Evolutionary conservation across 1,140 invertebrate species (phyloP).

Genomic region (Holotrichia oblita): DNA sequence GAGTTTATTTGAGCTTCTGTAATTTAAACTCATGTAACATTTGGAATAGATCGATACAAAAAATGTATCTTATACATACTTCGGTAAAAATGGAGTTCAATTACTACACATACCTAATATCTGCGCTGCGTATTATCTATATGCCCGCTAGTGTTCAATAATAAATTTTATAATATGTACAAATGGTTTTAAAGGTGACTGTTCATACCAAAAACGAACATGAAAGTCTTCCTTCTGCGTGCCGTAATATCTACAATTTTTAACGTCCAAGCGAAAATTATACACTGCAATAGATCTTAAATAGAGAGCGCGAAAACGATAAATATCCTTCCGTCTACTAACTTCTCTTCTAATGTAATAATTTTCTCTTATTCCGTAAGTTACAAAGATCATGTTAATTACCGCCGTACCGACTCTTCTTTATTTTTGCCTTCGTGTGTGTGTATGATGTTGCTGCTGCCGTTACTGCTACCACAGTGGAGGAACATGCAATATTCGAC

Average conservation of each 20-base stretch:
- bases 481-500: not conserved
- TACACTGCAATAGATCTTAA: not conserved
- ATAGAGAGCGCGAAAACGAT: conserved; percentile 19
- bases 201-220: not conserved
- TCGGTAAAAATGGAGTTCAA: too few relatives aligned
- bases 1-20: too few relatives aligned
- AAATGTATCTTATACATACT: too few relatives aligned
- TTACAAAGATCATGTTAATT: conserved; percentile 13
- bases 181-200: not conserved
- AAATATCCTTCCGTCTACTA: conserved; percentile 12
- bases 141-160: too few relatives aligned
- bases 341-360: conserved; percentile 14
- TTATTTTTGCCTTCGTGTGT: not conserved
- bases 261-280: not conserved
- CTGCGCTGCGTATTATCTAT: too few relatives aligned
- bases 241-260: not conserved
- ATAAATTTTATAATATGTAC: too few relatives aligned
- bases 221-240: not conserved
- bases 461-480: not conserved
- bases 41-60: too few relatives aligned
- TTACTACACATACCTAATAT: too few relatives aligned
- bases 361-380: conserved; percentile 20
- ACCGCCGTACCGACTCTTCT: not conserved
- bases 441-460: not conserved
- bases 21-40: too few relatives aligned